These are phyloP conservation scores for Colinus virginianus DNA, from an alignment of 2,113 vertebrate genomes.

Conservation along the genomic window DNA sequence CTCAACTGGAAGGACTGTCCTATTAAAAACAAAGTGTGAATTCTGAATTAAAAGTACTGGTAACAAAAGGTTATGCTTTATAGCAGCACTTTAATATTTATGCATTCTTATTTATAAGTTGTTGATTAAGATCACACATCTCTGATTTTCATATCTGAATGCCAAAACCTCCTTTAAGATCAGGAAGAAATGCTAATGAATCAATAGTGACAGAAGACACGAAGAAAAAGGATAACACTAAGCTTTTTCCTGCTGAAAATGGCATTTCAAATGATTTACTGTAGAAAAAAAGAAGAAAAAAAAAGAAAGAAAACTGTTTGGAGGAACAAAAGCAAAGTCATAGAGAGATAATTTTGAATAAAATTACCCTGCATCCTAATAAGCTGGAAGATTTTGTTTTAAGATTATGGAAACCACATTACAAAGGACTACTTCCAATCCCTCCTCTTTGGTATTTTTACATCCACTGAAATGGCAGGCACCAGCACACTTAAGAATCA, in stretches of 20 bases:
- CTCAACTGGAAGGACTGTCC: neutral
- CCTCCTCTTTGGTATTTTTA: neutral
- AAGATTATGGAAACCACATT: neutral
- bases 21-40: neutral
- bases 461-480: neutral
- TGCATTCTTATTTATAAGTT: neutral
- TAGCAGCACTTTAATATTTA: neutral
- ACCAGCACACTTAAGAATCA: neutral
- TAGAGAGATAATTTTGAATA: neutral
- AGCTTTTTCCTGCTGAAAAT: neutral
- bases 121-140: neutral
- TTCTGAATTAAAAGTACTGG: neutral
- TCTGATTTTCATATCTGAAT: neutral
- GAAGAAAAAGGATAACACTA: neutral
- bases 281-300: neutral
- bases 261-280: neutral
- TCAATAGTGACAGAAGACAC: neutral
- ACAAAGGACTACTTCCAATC: neutral
- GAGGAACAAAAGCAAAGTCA: neutral
- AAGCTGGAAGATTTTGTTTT: neutral
- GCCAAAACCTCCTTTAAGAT: neutral
- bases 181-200: constrained; percentile 19
- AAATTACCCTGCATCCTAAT: neutral
- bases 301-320: neutral
- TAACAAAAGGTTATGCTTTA: neutral